Percentiles rank a stretch among this genome's conserved stretches.
Evolutionary conservation across 2,113 vertebrate species (phyloP).

Genomic region (Benthochromis sp.): DNA sequence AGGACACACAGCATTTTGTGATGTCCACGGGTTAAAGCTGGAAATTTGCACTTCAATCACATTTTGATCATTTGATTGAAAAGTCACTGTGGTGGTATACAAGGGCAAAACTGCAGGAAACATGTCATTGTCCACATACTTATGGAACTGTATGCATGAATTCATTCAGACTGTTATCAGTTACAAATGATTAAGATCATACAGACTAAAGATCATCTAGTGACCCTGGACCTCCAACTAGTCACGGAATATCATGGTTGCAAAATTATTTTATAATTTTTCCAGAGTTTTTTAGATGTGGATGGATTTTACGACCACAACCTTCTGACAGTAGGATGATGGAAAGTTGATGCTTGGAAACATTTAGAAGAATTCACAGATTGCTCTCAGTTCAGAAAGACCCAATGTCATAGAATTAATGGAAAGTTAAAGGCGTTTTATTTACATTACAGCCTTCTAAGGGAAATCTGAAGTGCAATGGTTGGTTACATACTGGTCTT

Average conservation of each 20-base stretch:
- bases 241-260: accelerated
- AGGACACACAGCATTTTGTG: background rate
- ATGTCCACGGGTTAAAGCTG: background rate
- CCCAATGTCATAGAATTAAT: background rate
- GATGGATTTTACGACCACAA: background rate
- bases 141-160: background rate
- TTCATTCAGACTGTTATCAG: background rate
- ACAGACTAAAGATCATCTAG: background rate
- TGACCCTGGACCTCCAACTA: background rate
- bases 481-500: background rate
- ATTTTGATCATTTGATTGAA: background rate
- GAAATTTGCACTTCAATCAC: background rate
- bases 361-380: background rate
- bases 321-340: background rate
- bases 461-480: background rate
- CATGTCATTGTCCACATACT: background rate
- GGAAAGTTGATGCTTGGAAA: background rate
- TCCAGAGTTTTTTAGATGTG: background rate
- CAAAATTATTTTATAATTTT: background rate
- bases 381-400: background rate
- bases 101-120: background rate
- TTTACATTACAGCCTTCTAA: background rate
- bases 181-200: background rate
- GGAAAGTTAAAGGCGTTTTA: background rate
- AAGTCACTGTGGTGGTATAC: background rate